phyloP scores from a whole-genome alignment of 1,140 invertebrate genomes.

The Pogonus chalceus region DNA sequence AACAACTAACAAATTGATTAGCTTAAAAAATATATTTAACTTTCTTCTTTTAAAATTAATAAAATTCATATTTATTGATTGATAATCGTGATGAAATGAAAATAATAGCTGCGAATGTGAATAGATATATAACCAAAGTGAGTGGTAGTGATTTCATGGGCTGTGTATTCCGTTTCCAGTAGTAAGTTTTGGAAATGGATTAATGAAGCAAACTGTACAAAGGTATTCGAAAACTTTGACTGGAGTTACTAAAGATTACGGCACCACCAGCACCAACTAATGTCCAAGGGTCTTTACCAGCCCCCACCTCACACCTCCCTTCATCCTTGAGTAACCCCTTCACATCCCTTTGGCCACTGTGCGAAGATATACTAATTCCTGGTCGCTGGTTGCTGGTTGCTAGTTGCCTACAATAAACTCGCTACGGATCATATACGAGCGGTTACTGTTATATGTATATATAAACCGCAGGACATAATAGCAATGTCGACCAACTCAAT shows the following conservation, averaged over 20 bases:
- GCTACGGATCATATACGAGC: constrained; percentile 1
- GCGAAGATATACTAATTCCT: background rate
- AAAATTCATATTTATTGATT: too few species aligned
- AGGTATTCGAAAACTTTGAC: background rate
- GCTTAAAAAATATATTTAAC: too few species aligned
- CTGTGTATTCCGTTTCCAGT: too few species aligned
- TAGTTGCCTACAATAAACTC: background rate
- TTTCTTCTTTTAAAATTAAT: too few species aligned
- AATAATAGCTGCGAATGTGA: too few species aligned
- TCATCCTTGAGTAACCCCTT: too few species aligned
- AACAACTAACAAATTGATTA: too few species aligned
- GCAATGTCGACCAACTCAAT: background rate
- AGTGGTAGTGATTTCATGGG: too few species aligned
- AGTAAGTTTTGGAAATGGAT: background rate
- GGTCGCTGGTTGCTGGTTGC: too few species aligned
- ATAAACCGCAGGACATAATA: constrained; percentile 6
- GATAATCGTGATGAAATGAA: too few species aligned
- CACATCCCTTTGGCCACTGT: background rate
- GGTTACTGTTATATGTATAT: constrained; percentile 6
- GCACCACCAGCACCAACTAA: background rate
- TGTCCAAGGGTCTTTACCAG: background rate
- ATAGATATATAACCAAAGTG: too few species aligned
- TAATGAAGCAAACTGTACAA: background rate
- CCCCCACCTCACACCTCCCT: too few species aligned
- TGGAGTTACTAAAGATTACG: constrained; percentile 1